Percentiles rank a stretch among this genome's conserved stretches.
Evolutionary conservation across 2,113 vertebrate genomes (phyloP).

Genomic region (Bufo bufo): DNA sequence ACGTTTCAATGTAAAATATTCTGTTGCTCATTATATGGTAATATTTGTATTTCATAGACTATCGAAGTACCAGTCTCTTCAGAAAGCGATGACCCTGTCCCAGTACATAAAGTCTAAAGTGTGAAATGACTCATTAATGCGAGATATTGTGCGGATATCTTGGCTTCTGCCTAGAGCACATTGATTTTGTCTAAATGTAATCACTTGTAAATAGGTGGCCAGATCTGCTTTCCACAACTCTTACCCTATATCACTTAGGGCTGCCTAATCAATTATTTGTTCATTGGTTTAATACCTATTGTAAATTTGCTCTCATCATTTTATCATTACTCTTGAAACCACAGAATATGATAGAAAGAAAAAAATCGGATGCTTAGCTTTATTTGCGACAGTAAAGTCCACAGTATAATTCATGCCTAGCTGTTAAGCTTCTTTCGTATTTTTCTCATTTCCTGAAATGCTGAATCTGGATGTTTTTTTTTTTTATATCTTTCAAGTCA

Average conservation of each 20-base stretch:
- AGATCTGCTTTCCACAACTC: neutral
- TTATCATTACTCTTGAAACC: neutral
- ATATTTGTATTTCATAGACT: neutral
- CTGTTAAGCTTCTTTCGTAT: slow-evolving; percentile 1
- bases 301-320: neutral
- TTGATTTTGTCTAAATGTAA: slow-evolving; percentile 39
- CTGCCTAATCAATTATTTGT: neutral
- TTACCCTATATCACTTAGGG: neutral
- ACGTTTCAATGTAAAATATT: neutral
- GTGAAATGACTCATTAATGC: neutral
- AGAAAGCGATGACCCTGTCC: neutral
- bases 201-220: slow-evolving; percentile 31
- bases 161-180: neutral
- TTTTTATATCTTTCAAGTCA: slow-evolving; percentile 50
- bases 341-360: neutral
- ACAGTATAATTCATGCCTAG: neutral
- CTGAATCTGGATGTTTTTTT: slow-evolving; percentile 42
- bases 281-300: neutral
- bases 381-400: neutral
- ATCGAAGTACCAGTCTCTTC: neutral
- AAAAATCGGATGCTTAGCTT: neutral
- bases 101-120: neutral
- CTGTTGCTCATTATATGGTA: neutral
- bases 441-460: slow-evolving; percentile 51
- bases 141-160: slow-evolving; percentile 5